A percentile compares a stretch with the other conserved stretches of the same genome.
Conservation (phyloP, 2,797 vertebrate genomes). For the Cirrhinus molitorella region DNA sequence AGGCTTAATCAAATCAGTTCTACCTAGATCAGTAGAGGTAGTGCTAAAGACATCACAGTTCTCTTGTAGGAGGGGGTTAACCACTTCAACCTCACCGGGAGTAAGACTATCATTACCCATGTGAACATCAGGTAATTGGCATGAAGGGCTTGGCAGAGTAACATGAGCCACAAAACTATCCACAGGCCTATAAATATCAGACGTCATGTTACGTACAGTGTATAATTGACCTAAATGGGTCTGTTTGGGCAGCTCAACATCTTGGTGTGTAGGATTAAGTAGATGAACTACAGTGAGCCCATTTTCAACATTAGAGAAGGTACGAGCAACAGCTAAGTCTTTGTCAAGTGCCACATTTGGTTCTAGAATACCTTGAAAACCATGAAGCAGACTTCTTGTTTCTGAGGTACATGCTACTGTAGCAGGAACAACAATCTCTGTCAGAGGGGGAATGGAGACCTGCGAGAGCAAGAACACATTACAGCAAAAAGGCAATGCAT, state of each 20-base stretch:
- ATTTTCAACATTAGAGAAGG: slow-evolving; percentile 31
- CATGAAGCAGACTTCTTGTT: neutral
- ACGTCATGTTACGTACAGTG: neutral
- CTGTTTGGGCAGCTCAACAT: slow-evolving; percentile 17
- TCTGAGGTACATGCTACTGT: neutral
- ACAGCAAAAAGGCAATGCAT: slow-evolving; percentile 11
- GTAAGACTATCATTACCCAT: neutral
- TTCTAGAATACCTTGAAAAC: slow-evolving; percentile 19
- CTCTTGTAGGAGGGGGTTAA: neutral
- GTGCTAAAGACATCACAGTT: slow-evolving; percentile 11
- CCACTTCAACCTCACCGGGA: neutral
- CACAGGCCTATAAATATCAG: neutral
- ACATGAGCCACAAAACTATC: neutral
- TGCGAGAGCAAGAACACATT: slow-evolving; percentile 20
- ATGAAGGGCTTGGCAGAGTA: neutral
- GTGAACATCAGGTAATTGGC: neutral
- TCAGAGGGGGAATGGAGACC: neutral
- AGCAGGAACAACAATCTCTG: slow-evolving; percentile 18
- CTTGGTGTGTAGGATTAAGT: slow-evolving; percentile 26
- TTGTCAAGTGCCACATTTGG: neutral
- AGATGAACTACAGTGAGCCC: slow-evolving; percentile 4
- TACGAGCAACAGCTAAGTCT: slow-evolving; percentile 24
- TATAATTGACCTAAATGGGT: slow-evolving; percentile 20
- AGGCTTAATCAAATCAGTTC: slow-evolving; percentile 28
- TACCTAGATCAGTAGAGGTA: neutral